Percentiles rank a stretch among this genome's conserved stretches.
Evolutionary conservation across 2,113 vertebrate species (phyloP).

Genomic region (Myrmophylax atrothorax): DNA sequence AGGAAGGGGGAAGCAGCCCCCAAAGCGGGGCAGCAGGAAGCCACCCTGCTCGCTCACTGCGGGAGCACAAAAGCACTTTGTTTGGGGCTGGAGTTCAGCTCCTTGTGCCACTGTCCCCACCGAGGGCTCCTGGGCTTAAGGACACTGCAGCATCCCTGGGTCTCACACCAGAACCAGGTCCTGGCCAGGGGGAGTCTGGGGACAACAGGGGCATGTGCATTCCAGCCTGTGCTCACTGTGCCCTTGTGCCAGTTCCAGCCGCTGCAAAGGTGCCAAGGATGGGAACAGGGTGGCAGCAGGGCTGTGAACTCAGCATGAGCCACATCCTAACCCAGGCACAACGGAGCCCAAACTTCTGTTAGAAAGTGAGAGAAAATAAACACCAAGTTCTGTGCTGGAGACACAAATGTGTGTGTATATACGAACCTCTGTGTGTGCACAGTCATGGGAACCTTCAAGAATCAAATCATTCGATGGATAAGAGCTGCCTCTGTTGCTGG

Average conservation of each 20-base stretch:
- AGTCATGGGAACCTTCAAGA: not conserved
- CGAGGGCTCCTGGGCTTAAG: fast-evolving
- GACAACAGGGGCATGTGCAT: fast-evolving
- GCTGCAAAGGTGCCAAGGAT: fast-evolving
- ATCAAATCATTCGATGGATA: fast-evolving
- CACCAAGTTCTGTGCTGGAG: not conserved
- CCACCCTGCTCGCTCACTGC: not conserved
- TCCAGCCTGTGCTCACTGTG: fast-evolving
- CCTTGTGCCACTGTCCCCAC: fast-evolving
- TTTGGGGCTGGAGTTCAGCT: not conserved
- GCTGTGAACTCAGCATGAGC: fast-evolving
- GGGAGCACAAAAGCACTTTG: constrained; percentile 17
- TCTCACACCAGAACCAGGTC: not conserved
- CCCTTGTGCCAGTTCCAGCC: fast-evolving
- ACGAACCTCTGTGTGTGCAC: fast-evolving
- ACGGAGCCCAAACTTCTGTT: fast-evolving
- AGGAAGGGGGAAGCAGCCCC: not conserved
- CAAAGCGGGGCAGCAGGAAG: not conserved
- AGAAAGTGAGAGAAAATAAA: fast-evolving
- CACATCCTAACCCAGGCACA: not conserved
- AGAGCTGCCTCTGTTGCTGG: not conserved
- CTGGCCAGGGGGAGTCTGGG: fast-evolving
- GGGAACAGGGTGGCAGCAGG: not conserved
- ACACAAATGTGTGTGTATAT: fast-evolving
- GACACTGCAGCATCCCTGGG: not conserved